Percentiles rank a stretch among this genome's conserved stretches.
Conservation (phyloP, 1,140 invertebrate species). For the Tenebrio molitor region DNA sequence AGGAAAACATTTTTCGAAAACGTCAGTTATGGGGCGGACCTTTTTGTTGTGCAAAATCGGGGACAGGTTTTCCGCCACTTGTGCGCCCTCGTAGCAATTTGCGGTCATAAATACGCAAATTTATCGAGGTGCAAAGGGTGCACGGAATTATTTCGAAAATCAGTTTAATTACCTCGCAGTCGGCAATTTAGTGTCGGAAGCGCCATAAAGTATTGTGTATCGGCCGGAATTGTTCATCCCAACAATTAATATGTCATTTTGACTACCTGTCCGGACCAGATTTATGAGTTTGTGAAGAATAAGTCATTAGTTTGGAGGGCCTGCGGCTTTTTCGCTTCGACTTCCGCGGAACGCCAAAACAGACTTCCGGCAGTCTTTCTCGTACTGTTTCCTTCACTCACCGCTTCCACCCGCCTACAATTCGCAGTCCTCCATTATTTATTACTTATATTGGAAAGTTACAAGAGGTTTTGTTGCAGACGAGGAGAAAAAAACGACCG, state of each 20-base stretch:
- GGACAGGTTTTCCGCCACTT: neutral
- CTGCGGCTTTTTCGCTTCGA: conserved; percentile 51
- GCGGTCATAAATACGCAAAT: neutral
- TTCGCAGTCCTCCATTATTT: conserved; percentile 41
- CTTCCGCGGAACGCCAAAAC: conserved; percentile 45
- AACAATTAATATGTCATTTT: conserved; percentile 53
- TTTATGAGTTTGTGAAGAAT: conserved; percentile 52
- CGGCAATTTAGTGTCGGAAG: conserved; percentile 13
- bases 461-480: conserved; percentile 32
- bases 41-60: too few species aligned
- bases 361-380: conserved; percentile 50
- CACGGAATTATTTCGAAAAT: neutral
- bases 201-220: conserved; percentile 8
- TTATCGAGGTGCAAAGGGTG: neutral
- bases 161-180: neutral
- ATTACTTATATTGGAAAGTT: conserved; percentile 43
- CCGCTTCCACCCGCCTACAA: conserved; percentile 28
- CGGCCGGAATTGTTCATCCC: conserved; percentile 32
- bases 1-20: too few species aligned
- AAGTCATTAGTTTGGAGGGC: conserved; percentile 50
- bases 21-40: too few species aligned
- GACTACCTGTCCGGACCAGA: conserved; percentile 51
- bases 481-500: conserved; percentile 6
- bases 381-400: conserved; percentile 34
- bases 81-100: conserved; percentile 9